Evolutionary conservation across 2,888 invertebrate genomes (phyloP).

Genomic region (Lasioglossum marginatum): DNA sequence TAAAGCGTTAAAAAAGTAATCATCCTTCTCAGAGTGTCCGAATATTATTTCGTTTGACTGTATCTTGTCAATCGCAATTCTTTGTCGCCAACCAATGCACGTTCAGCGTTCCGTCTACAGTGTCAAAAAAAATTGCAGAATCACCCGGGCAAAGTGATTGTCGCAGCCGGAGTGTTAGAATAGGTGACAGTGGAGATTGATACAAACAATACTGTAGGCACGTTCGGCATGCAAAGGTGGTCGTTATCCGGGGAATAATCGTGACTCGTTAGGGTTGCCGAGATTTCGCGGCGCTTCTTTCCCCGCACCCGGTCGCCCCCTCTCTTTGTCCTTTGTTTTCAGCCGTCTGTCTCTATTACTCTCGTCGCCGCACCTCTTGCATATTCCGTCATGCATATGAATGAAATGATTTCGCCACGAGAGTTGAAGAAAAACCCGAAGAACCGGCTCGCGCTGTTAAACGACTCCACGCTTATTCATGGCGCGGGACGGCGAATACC

Average conservation of each 20-base stretch:
- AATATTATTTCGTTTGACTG: background rate
- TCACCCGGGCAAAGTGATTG: background rate
- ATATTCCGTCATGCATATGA: slow-evolving; percentile 80
- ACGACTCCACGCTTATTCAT: slow-evolving; percentile 71
- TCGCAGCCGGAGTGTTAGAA: background rate
- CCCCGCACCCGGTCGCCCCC: slow-evolving; percentile 15
- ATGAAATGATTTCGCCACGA: slow-evolving; percentile 73
- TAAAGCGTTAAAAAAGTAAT: background rate
- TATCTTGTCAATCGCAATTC: background rate
- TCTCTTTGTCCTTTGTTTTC: slow-evolving; percentile 16
- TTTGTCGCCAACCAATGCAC: background rate
- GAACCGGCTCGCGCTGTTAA: slow-evolving; percentile 66
- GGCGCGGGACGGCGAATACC: slow-evolving; percentile 49
- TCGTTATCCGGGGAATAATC: slow-evolving; percentile 76
- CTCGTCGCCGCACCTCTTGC: slow-evolving; percentile 52
- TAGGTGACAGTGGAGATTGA: slow-evolving; percentile 30
- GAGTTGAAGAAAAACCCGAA: slow-evolving; percentile 61
- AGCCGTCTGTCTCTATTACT: slow-evolving; percentile 35
- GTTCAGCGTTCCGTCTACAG: background rate
- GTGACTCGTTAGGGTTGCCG: slow-evolving; percentile 71
- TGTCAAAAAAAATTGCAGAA: background rate
- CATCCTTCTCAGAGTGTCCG: background rate
- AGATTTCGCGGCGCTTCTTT: slow-evolving; percentile 55
- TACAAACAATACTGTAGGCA: slow-evolving; percentile 48
- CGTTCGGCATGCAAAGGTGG: slow-evolving; percentile 56